Evolutionary conservation across 1,140 invertebrate genomes (phyloP).

Genomic region (Rhagoletis pomonella): DNA sequence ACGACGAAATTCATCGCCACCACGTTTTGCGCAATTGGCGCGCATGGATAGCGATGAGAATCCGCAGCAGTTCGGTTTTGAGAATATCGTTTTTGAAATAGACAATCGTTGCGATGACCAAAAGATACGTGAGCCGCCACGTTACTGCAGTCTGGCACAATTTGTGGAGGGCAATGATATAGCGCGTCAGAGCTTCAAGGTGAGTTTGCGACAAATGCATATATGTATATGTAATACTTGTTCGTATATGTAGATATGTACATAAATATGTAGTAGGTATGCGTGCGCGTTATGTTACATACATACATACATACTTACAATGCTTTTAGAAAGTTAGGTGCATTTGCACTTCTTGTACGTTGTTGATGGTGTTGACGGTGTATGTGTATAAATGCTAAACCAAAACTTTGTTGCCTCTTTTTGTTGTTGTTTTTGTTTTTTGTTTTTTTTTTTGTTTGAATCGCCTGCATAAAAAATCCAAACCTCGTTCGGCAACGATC

Average conservation of each 20-base stretch:
- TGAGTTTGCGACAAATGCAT: conserved; percentile 59
- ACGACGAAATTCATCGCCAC: conserved; percentile 74
- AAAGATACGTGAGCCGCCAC: conserved; percentile 76
- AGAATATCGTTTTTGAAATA: conserved; percentile 80
- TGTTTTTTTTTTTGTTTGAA: neutral
- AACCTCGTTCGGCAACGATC: neutral
- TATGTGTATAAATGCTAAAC: conserved; percentile 35
- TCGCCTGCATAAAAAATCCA: neutral
- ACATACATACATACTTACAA: neutral
- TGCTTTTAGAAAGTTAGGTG: conserved; percentile 22
- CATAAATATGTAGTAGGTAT: neutral
- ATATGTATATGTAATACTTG: neutral
- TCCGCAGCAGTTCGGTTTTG: conserved; percentile 80
- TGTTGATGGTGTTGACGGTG: conserved; percentile 40
- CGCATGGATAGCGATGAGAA: conserved; percentile 74
- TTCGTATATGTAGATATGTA: neutral
- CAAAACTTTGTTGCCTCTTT: conserved; percentile 12
- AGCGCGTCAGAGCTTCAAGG: conserved; percentile 83
- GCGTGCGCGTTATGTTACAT: neutral
- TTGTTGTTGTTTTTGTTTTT: neutral
- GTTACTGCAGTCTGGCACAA: conserved; percentile 79
- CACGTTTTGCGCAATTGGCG: conserved; percentile 60
- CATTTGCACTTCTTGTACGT: conserved; percentile 18
- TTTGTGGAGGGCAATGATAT: conserved; percentile 81
- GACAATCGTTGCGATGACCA: conserved; percentile 76